A percentile compares a stretch with the other conserved stretches of the same genome.
Evolutionary conservation across 1,140 invertebrate genomes (phyloP).

Genomic region (Apis dorsata): DNA sequence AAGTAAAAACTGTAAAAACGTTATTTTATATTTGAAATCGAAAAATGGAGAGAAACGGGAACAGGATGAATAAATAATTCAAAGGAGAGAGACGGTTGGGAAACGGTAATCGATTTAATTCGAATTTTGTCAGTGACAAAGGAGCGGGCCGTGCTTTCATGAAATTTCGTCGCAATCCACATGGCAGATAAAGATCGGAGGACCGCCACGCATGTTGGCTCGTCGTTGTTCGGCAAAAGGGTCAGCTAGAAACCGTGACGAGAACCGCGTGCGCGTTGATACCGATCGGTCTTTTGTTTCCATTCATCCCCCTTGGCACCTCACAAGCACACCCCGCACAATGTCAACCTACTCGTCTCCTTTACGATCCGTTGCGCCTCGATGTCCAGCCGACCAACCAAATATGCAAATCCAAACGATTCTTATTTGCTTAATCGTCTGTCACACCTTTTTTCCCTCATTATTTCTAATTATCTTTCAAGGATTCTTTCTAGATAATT

Average conservation of each 20-base stretch:
- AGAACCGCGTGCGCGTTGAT: conserved; percentile 66
- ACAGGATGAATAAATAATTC: not conserved
- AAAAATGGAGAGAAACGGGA: no score
- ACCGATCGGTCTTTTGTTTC: conserved; percentile 76
- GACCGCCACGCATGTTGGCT: conserved; percentile 56
- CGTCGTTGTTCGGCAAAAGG: conserved; percentile 49
- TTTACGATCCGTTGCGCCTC: conserved; percentile 49
- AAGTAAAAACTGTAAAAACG: no score
- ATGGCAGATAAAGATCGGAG: conserved; percentile 67
- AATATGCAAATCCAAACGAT: conserved; percentile 70
- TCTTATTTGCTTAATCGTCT: conserved; percentile 69
- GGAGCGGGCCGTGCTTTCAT: conserved; percentile 42
- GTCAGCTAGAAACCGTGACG: conserved; percentile 66
- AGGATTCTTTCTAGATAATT: not conserved
- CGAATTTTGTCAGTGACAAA: conserved; percentile 61
- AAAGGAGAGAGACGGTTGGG: not conserved
- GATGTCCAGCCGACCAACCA: conserved; percentile 58
- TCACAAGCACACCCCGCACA: conserved; percentile 57
- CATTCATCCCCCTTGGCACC: conserved; percentile 75
- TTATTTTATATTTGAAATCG: no score
- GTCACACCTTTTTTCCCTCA: conserved; percentile 16
- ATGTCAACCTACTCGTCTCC: conserved; percentile 51
- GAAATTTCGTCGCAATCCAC: conserved; percentile 68
- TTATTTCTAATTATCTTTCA: conserved; percentile 3
- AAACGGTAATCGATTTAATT: conserved; percentile 55